phyloP scores from a whole-genome alignment of 2,113 vertebrate genomes.

The Poeciliopsis turrubarensis region DNA sequence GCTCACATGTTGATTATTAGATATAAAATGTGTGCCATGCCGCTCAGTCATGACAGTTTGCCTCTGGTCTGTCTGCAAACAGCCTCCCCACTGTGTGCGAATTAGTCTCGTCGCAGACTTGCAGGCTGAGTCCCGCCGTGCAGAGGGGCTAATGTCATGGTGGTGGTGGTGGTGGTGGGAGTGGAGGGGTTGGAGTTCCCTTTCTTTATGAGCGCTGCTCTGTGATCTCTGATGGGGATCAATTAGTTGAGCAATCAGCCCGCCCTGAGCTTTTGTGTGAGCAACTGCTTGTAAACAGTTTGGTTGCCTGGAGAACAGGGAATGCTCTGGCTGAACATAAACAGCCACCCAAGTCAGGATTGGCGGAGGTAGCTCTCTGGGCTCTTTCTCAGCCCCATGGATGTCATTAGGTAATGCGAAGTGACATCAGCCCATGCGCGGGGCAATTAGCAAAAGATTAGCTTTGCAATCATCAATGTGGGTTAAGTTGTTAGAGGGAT shows the following conservation, averaged over 20 bases:
- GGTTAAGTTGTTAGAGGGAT: conserved; percentile 24
- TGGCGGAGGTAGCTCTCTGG: conserved; percentile 31
- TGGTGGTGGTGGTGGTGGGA: background rate
- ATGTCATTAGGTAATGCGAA: conserved; percentile 48
- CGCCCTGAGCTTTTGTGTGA: conserved; percentile 71
- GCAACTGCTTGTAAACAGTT: conserved; percentile 69
- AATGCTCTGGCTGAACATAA: conserved; percentile 70
- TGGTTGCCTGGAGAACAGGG: conserved; percentile 75
- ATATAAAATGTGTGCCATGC: conserved; percentile 13
- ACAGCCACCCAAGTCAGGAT: conserved; percentile 64
- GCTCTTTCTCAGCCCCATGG: conserved; percentile 18
- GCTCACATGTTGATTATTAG: conserved; percentile 21
- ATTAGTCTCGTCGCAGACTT: conserved; percentile 42
- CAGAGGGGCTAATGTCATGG: conserved; percentile 71
- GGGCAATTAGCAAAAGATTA: conserved; percentile 44
- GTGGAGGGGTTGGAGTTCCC: conserved; percentile 47
- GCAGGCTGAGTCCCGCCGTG: conserved; percentile 27
- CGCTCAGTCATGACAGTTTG: conserved; percentile 18
- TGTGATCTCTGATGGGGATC: conserved; percentile 80
- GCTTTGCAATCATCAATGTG: conserved; percentile 39
- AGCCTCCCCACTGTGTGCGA: conserved; percentile 55
- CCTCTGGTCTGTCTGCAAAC: conserved; percentile 15
- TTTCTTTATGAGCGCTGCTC: conserved; percentile 65
- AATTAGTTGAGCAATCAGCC: conserved; percentile 82
- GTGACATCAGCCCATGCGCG: conserved; percentile 56